These are phyloP conservation scores for Lamellibrachia luymesi DNA, from an alignment of 1,140 invertebrate genomes.

Conservation along the genomic window DNA sequence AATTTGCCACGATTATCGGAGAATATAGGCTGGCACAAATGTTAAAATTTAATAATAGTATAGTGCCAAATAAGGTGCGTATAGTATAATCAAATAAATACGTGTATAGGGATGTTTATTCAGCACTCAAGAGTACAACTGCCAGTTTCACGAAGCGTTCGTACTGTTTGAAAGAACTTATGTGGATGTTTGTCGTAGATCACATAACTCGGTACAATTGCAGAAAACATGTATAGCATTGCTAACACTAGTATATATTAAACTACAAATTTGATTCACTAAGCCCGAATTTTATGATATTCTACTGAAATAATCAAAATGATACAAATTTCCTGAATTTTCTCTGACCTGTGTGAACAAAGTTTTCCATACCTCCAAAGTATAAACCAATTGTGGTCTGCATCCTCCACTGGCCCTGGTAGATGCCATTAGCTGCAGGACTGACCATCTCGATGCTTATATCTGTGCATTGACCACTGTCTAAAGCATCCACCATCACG, in stretches of 20 bases:
- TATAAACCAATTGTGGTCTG: conserved; percentile 74
- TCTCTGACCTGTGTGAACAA: neutral
- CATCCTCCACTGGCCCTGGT: conserved; percentile 81
- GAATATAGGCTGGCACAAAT: too few species aligned
- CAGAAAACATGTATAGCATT: too few species aligned
- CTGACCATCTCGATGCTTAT: conserved; percentile 70
- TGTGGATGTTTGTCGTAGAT: too few species aligned
- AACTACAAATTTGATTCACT: neutral
- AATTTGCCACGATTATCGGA: too few species aligned
- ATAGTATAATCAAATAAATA: neutral
- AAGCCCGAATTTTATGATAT: neutral
- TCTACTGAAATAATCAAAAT: conserved; percentile 5
- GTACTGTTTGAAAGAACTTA: too few species aligned
- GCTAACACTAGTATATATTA: neutral
- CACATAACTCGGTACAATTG: too few species aligned
- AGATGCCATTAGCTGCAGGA: conserved; percentile 70
- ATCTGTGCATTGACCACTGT: conserved; percentile 68
- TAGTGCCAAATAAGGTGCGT: too few species aligned
- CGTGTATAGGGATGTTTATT: neutral
- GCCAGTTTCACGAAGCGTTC: too few species aligned
- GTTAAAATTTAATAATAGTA: too few species aligned
- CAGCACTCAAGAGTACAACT: too few species aligned
- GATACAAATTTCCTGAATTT: neutral
- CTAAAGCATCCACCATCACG: conserved; percentile 65
- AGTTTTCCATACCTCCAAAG: conserved; percentile 71